Conservation (phyloP, 2,888 invertebrate genomes). For the Nesidiocoris tenuis region DNA sequence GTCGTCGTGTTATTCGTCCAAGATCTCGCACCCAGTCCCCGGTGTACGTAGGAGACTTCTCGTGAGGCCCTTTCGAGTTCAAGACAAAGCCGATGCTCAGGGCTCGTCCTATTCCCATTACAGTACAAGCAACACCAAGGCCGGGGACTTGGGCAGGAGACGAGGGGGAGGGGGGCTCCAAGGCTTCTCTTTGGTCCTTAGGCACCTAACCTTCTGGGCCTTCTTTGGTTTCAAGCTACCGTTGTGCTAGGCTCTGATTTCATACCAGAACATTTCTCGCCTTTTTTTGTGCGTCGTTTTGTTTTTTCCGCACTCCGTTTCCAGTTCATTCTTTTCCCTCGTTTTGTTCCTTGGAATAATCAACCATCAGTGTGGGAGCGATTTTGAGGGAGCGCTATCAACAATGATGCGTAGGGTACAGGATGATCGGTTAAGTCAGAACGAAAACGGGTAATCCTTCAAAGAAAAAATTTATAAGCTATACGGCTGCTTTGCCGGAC, state of each 20-base stretch:
- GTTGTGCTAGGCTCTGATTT: constrained; percentile 30
- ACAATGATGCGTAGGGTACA: too few species aligned
- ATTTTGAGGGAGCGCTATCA: too few species aligned
- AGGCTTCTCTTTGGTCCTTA: not conserved
- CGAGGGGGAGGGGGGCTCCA: not conserved
- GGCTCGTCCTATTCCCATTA: not conserved
- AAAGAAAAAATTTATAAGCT: too few species aligned
- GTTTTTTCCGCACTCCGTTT: constrained; percentile 1
- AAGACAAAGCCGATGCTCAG: not conserved
- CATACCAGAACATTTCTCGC: constrained; percentile 17
- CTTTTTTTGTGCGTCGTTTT: constrained; percentile 6
- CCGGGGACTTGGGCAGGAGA: not conserved
- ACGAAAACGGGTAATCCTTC: too few species aligned
- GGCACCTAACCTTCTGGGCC: not conserved
- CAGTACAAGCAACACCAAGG: not conserved
- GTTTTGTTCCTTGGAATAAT: constrained; percentile 21
- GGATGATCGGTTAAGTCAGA: too few species aligned
- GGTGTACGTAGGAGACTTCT: not conserved
- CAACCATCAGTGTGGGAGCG: not conserved
- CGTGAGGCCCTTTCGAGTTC: not conserved
- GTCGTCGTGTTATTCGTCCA: not conserved
- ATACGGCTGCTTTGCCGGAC: too few species aligned
- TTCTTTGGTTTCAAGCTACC: constrained; percentile 40
- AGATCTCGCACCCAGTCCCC: not conserved
- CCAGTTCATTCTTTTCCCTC: constrained; percentile 5